Evolutionary conservation across 2,113 vertebrate genomes (phyloP).

Genomic region (Dromas ardeola): DNA sequence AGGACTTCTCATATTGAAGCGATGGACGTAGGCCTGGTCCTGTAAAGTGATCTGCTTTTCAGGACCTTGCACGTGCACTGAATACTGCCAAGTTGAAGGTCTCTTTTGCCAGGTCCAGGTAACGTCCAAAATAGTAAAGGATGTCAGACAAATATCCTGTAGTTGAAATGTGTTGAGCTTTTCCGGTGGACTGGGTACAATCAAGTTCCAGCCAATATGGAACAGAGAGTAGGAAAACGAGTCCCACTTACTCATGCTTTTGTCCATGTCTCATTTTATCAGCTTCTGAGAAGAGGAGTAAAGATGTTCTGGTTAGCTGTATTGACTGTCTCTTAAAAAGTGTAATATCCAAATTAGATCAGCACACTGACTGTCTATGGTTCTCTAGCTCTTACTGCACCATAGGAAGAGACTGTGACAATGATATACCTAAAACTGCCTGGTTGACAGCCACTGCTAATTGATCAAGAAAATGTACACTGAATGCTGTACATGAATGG

Average conservation of each 20-base stretch:
- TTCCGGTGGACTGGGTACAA: neutral
- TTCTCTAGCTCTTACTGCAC: neutral
- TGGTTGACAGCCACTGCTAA: neutral
- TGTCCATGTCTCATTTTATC: neutral
- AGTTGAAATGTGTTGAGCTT: neutral
- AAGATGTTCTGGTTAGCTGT: neutral
- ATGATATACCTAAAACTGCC: neutral
- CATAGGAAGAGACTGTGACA: neutral
- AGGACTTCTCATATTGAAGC: neutral
- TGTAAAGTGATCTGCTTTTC: neutral
- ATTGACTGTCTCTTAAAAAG: neutral
- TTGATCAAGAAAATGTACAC: neutral
- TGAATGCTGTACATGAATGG: neutral
- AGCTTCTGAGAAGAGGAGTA: neutral
- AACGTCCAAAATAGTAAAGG: neutral
- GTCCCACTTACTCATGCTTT: neutral
- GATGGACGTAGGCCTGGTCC: neutral
- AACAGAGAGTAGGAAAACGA: neutral
- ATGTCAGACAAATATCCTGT: neutral
- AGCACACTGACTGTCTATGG: neutral
- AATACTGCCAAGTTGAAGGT: neutral
- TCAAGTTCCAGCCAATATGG: neutral
- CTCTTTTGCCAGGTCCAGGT: neutral
- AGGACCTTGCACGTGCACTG: neutral
- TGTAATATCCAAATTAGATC: neutral